Evolutionary conservation across 2,113 vertebrate species (phyloP), one percentile per base, ranked within the genome.

Genomic region (Notarius quadriscutis): DNA sequence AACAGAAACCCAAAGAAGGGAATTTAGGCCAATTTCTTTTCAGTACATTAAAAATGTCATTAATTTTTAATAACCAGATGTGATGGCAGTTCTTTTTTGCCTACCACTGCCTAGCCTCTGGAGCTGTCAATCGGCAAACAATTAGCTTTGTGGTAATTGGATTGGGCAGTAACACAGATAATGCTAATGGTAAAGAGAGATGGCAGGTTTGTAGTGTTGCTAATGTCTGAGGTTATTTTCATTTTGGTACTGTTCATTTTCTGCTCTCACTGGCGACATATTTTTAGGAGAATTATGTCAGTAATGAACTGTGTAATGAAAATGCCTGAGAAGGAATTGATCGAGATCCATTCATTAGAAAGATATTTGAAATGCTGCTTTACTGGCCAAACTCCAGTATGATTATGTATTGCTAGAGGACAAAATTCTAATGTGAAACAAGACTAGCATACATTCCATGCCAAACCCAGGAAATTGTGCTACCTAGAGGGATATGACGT

Each of bases 61-160:
- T 93, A 91, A 91, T 92, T 89, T 92, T 88, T 87, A 87, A 93
- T 93, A 93, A 93, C 91, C 92, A 91, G 89, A 92, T 91, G 90
- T 89, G 86, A 72, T 82, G 75, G 84, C 83, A 74, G 81, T 80
- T 69, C 30, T 67, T 81, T 80, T 14, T 9, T 72, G 58, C 83
- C 53, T 84, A 79, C 34, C 7, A 55, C 81, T 88, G 58, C 82
- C 84, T 87, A 89, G 51, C 84, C 89, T 86, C 75, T 90, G 86
- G 89, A 91, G 86, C 89, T 91, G 89, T 91, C 92, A 92, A 84
- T 92, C 90, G 89, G 81, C 88, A 92, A 91, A 89, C 89, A 92
- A 91, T 92, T 91, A 92, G 89, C 85, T 89, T 84, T 69, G 82
- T 75, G 69, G 84, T 92, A 92, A 93, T 92, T 93, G 90, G 89